Evolutionary conservation across 2,113 vertebrate species (phyloP).

Genomic region (Pelvicachromis taeniatus): DNA sequence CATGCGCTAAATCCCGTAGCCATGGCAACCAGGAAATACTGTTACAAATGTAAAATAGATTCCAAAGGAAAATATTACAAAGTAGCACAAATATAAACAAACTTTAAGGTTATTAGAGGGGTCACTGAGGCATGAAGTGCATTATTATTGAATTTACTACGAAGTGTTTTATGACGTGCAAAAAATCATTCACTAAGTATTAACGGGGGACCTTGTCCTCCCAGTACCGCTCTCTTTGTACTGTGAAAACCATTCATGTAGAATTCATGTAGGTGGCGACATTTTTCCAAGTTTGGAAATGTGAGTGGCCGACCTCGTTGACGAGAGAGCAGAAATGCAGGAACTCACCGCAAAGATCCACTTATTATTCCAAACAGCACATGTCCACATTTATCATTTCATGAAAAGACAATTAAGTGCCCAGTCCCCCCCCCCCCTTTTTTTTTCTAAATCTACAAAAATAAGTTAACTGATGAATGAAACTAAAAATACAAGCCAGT

Average conservation of each 20-base stretch:
- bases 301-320: background rate
- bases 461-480: too few species aligned
- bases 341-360: background rate
- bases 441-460: too few species aligned
- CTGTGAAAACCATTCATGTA: background rate
- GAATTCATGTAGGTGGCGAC: background rate
- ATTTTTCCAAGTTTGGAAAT: background rate
- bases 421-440: too few species aligned
- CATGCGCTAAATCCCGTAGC: background rate
- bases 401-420: too few species aligned
- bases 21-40: background rate
- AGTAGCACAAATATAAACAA: too few species aligned
- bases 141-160: too few species aligned
- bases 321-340: background rate
- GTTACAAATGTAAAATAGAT: background rate
- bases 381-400: too few species aligned
- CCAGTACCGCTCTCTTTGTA: background rate
- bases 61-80: background rate
- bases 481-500: too few species aligned
- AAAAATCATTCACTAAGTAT: background rate
- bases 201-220: background rate
- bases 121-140: too few species aligned
- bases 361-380: too few species aligned
- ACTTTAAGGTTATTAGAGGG: too few species aligned
- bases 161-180: background rate